A percentile compares a stretch with the other conserved stretches of the same genome.
Evolutionary conservation across 2,888 invertebrate species (phyloP).

Genomic region (Lissonota sp.): DNA sequence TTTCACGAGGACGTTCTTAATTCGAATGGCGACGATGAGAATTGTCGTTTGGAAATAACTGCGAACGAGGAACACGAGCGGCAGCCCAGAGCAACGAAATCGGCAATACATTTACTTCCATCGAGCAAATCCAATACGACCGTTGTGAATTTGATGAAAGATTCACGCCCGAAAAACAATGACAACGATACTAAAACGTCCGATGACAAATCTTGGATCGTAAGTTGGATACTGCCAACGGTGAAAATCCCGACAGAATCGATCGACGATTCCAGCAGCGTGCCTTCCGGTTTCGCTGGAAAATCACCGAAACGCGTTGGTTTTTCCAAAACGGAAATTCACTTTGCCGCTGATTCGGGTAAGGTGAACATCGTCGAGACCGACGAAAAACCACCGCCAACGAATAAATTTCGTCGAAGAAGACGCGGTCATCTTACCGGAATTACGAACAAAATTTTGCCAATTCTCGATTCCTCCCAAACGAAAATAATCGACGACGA

Average conservation of each 20-base stretch:
- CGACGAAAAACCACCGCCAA: conserved; percentile 94
- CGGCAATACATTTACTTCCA: conserved; percentile 52
- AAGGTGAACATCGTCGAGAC: conserved; percentile 94
- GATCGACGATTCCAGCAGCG: conserved; percentile 24
- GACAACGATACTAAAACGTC: conserved; percentile 1
- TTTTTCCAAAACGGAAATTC: conserved; percentile 95
- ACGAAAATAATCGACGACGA: conserved; percentile 25
- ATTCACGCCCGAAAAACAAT: background rate
- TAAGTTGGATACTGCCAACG: conserved; percentile 17
- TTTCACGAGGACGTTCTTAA: background rate
- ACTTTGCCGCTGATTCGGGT: conserved; percentile 94
- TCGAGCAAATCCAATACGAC: conserved; percentile 63
- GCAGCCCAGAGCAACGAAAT: conserved; percentile 20
- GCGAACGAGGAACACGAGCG: conserved; percentile 18
- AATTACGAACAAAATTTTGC: conserved; percentile 83
- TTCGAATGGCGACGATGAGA: background rate
- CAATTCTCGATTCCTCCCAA: conserved; percentile 86
- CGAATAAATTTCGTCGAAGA: conserved; percentile 91
- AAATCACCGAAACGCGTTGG: conserved; percentile 90
- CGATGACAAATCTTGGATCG: conserved; percentile 28
- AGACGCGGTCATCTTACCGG: conserved; percentile 85
- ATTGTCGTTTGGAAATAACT: background rate
- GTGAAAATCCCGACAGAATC: background rate
- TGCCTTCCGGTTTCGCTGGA: conserved; percentile 4
- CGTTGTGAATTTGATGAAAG: conserved; percentile 63